These are phyloP conservation scores for Pelochelys cantorii DNA, from an alignment of 2,797 vertebrate species.

Conservation along the genomic window DNA sequence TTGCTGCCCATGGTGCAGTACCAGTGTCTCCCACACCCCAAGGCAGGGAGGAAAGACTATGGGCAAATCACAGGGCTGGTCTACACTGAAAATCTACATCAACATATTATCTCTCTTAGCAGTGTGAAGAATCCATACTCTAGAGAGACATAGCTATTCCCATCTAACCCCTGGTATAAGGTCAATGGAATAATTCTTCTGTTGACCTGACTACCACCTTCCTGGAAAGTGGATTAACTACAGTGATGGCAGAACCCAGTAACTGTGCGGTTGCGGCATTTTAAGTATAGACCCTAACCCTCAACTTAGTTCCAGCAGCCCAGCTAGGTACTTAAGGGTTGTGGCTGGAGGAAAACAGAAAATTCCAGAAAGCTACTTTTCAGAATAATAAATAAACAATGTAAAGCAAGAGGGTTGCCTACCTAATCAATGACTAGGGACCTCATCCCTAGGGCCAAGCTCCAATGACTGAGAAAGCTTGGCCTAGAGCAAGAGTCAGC, in stretches of 20 bases:
- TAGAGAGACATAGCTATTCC: too few species aligned
- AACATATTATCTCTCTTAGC: too few species aligned
- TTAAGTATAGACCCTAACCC: too few species aligned
- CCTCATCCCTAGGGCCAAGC: neutral
- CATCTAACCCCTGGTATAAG: too few species aligned
- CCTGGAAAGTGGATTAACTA: too few species aligned
- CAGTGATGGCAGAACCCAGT: too few species aligned
- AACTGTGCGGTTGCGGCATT: too few species aligned
- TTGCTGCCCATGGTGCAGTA: neutral
- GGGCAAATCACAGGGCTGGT: neutral
- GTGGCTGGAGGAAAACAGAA: neutral
- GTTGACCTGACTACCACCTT: too few species aligned
- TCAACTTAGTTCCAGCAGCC: neutral
- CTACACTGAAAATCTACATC: too few species aligned
- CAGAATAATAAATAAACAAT: neutral
- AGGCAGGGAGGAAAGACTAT: neutral
- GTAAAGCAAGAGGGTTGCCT: neutral
- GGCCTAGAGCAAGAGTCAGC: rapidly evolving
- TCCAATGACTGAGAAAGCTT: rapidly evolving
- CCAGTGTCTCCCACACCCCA: neutral
- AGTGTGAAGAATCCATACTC: too few species aligned
- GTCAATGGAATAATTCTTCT: too few species aligned
- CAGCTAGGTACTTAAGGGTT: neutral
- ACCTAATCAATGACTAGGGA: neutral
- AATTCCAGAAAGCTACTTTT: neutral